Percentiles rank a stretch among this genome's conserved stretches.
Evolutionary conservation across 2,888 invertebrate species (phyloP).

Genomic region (Galeruca laticollis): DNA sequence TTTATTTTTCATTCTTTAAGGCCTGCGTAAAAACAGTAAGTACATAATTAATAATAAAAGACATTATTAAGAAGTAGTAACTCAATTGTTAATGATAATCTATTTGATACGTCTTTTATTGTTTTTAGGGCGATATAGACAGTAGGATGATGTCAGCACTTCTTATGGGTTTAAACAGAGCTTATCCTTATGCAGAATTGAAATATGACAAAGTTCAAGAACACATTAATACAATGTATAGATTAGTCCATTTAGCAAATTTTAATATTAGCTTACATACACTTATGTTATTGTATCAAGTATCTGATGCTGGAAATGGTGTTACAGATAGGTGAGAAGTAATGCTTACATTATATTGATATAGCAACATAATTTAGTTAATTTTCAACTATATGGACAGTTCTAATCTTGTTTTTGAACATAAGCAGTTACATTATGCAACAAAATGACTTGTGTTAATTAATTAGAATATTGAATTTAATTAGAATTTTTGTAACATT

Average conservation of each 20-base stretch:
- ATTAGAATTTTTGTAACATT: no score
- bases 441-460: background rate
- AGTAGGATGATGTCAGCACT: conserved; percentile 87
- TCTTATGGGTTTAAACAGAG: conserved; percentile 84
- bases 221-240: conserved; percentile 83
- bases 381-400: background rate
- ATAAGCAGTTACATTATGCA: conserved; percentile 7
- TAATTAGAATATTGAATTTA: no score
- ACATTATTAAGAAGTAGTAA: background rate
- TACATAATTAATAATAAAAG: conserved; percentile 15
- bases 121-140: conserved; percentile 78
- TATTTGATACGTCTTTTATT: conserved; percentile 9
- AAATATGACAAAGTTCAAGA: conserved; percentile 71
- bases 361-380: no score
- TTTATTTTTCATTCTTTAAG: conserved; percentile 97
- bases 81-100: background rate
- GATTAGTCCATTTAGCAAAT: conserved; percentile 83
- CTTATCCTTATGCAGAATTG: conserved; percentile 84
- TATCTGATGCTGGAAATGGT: conserved; percentile 69
- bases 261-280: conserved; percentile 76
- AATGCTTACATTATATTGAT: no score
- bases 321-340: conserved; percentile 75
- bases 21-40: conserved; percentile 84
- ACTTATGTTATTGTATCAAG: conserved; percentile 73
- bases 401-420: background rate